These are phyloP conservation scores for Accipiter cooperii DNA, from an alignment of 2,113 vertebrate genomes.

Conservation along the genomic window DNA sequence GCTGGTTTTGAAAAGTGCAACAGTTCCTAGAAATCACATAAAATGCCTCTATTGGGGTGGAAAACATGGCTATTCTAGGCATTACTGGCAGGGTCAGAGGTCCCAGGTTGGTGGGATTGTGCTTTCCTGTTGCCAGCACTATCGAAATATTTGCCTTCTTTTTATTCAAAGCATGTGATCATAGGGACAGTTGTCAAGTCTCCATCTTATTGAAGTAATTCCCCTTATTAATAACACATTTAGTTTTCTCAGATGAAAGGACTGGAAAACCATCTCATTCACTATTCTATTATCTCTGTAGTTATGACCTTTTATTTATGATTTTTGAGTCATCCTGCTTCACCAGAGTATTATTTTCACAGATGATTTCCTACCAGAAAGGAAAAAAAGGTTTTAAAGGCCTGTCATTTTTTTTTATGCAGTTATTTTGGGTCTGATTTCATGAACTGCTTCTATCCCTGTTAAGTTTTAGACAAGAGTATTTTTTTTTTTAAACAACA, in stretches of 20 bases:
- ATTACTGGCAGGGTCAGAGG: background rate
- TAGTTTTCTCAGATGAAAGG: background rate
- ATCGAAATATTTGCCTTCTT: background rate
- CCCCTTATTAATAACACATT: background rate
- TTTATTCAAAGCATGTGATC: background rate
- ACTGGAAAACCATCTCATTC: background rate
- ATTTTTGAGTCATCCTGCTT: background rate
- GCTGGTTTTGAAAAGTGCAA: background rate
- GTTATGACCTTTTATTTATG: background rate
- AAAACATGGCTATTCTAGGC: background rate
- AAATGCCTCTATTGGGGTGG: background rate
- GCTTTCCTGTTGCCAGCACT: background rate
- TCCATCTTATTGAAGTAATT: background rate
- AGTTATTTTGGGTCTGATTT: background rate
- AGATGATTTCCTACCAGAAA: background rate
- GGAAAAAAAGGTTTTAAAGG: background rate
- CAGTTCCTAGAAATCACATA: background rate
- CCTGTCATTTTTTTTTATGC: background rate
- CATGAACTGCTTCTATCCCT: background rate
- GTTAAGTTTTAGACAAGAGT: background rate
- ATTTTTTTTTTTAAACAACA: background rate
- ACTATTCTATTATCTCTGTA: background rate
- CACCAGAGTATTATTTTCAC: background rate
- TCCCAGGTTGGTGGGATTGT: background rate
- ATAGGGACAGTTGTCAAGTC: background rate